Evolutionary conservation across 2,113 vertebrate species (phyloP), one percentile per base, ranked within the genome.

Genomic region (Puntigrus tetrazona): DNA sequence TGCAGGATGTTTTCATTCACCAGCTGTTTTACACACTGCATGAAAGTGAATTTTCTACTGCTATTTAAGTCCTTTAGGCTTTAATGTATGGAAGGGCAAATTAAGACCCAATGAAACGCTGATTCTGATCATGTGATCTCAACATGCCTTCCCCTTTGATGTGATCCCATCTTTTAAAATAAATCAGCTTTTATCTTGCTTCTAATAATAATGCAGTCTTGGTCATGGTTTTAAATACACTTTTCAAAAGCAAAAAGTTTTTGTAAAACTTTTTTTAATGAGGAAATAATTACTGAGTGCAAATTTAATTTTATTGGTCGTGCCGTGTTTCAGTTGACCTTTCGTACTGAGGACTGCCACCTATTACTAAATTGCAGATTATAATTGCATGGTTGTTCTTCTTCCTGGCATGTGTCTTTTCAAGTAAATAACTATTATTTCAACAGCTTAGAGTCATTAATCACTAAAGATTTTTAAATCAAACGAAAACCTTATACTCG

Each of bases 311-410:
- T 36, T 9, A 5, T 38, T n/a, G 67, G 34, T 11, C 20, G n/a
- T 70, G 10, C 10, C 36, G n/a, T 70, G 67, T 38, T 41, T n/a
- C 36, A n/a, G 20, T n/a, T 25, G 67, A 70, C 22, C 36, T 41
- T 69, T 41, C 25, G 67, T n/a, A n/a, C 22, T n/a, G 20, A 41
- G 67, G 36, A 6, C 22, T 70, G 67, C 9, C 5, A 7, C n/a
- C 36, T 41, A 13, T 41, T 70, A 70, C 41, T 59, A 11, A 8
- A 59, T 3, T 70, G 67, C 67, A 41, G 36, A 70, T 41, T 41
- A 70, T 70, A 22, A 70, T 70, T 70, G 67, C 67, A 70, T 34
- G 67, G 34, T n/a, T 38, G 20, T 38, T 22, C 29, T 69, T 57
- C 57, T 59, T 69, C 16, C 7, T 22, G 31, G 65, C 8, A 65